These are phyloP conservation scores for Pampus argenteus DNA, from an alignment of 2,797 vertebrate genomes.

Conservation along the genomic window DNA sequence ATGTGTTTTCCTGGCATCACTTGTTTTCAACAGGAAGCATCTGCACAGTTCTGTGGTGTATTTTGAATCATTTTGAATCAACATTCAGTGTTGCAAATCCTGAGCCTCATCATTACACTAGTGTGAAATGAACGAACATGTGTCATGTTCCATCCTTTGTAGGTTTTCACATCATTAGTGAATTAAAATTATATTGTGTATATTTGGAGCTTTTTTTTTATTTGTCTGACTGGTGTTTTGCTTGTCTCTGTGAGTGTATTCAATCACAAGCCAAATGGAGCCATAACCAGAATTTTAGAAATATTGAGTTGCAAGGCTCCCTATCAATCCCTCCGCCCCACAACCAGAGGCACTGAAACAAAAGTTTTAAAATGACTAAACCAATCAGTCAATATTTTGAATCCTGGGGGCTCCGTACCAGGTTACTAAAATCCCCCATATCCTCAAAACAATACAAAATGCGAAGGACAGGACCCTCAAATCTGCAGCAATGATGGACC, in stretches of 20 bases:
- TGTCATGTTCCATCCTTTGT: conserved; percentile 27
- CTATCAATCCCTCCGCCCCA: background rate
- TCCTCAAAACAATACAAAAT: no score
- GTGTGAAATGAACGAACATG: background rate
- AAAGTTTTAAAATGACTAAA: background rate
- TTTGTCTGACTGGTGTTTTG: background rate
- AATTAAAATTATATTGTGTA: conserved; percentile 48
- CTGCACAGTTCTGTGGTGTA: background rate
- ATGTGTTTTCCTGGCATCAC: conserved; percentile 27
- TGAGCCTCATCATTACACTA: conserved; percentile 27
- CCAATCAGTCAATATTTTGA: background rate
- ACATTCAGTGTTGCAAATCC: conserved; percentile 21
- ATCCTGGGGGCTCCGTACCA: background rate
- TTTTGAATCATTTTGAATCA: conserved; percentile 38
- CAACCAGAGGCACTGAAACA: background rate
- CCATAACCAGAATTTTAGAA: background rate
- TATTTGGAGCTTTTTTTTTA: conserved; percentile 21
- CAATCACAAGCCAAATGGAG: background rate
- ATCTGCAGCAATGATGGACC: background rate
- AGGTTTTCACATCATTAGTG: conserved; percentile 43
- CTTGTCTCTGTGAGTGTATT: no score
- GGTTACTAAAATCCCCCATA: no score
- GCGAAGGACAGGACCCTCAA: background rate
- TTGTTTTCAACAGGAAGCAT: conserved; percentile 11
- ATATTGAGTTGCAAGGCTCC: background rate